Conservation (phyloP, 2,113 vertebrate genomes). For the Alouatta palliata region DNA sequence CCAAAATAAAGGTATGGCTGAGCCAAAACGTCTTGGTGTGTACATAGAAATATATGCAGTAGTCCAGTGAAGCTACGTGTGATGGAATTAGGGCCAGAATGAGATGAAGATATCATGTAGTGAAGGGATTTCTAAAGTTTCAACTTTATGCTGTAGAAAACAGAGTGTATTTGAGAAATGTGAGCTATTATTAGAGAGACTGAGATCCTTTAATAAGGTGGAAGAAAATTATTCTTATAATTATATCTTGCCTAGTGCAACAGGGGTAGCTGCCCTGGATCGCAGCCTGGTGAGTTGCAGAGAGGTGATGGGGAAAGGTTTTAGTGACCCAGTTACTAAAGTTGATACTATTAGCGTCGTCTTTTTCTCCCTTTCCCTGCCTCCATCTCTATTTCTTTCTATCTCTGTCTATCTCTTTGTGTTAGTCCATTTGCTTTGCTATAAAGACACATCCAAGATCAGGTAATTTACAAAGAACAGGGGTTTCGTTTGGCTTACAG, state of each 20-base stretch:
- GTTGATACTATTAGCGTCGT: neutral
- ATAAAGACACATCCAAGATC: too few species aligned
- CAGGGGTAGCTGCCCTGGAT: neutral
- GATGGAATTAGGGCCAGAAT: neutral
- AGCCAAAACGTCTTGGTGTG: neutral
- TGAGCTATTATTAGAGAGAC: neutral
- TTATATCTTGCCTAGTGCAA: neutral
- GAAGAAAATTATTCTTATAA: neutral
- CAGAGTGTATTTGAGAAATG: neutral
- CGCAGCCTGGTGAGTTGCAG: neutral
- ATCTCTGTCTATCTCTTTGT: neutral
- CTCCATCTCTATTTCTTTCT: rapidly evolving
- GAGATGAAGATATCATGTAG: neutral
- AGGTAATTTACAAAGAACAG: too few species aligned
- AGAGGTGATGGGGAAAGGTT: neutral
- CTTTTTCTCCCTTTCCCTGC: neutral
- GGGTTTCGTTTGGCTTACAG: too few species aligned
- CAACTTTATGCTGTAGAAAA: neutral
- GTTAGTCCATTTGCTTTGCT: too few species aligned
- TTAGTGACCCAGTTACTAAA: neutral
- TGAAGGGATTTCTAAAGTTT: neutral
- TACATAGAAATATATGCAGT: rapidly evolving
- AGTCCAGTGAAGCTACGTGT: neutral
- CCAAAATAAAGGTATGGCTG: too few species aligned
- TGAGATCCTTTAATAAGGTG: neutral